phyloP scores from a whole-genome alignment of 2,113 vertebrate species.

The mouse (Mus musculus) region DNA sequence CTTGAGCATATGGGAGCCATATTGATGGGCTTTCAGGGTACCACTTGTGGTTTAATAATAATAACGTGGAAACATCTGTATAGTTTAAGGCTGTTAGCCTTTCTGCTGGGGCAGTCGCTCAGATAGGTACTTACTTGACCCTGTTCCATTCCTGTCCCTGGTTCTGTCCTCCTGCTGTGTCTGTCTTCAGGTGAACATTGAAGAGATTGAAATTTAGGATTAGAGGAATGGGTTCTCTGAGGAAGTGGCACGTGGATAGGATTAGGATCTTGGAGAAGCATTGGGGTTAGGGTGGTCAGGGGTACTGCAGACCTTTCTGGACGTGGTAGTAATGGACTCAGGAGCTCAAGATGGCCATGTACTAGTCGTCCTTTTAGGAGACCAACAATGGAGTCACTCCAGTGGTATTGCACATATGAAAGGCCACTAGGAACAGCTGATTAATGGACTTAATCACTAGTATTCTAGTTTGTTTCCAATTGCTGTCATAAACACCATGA shows the following conservation, averaged over 20 bases:
- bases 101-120: too few relatives aligned
- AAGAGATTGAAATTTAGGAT: neutral
- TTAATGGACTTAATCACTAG: neutral
- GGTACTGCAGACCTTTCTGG: neutral
- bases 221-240: neutral
- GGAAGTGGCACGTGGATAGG: neutral
- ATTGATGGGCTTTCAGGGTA: too few relatives aligned
- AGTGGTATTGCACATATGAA: neutral
- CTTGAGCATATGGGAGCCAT: neutral
- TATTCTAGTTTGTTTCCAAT: neutral
- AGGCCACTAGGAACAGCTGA: neutral
- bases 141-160: too few relatives aligned
- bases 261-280: neutral
- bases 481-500: neutral
- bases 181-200: neutral
- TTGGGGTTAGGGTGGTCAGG: neutral
- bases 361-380: neutral
- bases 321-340: neutral
- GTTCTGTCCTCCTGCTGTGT: too few relatives aligned
- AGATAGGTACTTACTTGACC: too few relatives aligned
- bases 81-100: too few relatives aligned
- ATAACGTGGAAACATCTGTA: too few relatives aligned
- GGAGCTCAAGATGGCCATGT: neutral
- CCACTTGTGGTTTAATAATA: too few relatives aligned
- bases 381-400: neutral